These are phyloP conservation scores for Oligia strigilis DNA, from an alignment of 2,888 invertebrate genomes.

Conservation along the genomic window DNA sequence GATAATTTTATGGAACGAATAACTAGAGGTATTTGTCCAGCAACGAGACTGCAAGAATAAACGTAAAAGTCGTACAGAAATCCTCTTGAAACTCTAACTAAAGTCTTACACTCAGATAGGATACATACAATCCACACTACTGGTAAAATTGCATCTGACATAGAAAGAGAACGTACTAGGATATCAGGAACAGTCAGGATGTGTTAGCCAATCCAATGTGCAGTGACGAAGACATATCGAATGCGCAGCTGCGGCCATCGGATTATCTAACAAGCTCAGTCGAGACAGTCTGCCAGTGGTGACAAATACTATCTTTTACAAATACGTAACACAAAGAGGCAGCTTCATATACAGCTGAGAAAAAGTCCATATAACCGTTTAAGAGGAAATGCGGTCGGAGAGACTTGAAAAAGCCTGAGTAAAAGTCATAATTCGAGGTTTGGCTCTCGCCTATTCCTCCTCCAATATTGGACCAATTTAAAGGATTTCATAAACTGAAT, in stretches of 20 bases:
- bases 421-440: too few relatives aligned
- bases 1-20: not conserved
- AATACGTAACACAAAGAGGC: not conserved
- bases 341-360: not conserved
- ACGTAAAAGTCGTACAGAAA: not conserved
- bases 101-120: not conserved
- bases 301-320: constrained; percentile 3
- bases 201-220: constrained; percentile 23
- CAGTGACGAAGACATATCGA: not conserved
- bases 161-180: not conserved
- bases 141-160: not conserved
- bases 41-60: not conserved
- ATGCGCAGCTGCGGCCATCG: constrained; percentile 20
- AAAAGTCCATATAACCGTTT: not conserved
- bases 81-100: not conserved
- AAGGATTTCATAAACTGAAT: too few relatives aligned
- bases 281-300: constrained; percentile 6
- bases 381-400: too few relatives aligned
- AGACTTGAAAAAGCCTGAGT: too few relatives aligned
- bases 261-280: constrained; percentile 1
- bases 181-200: constrained; percentile 20
- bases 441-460: too few relatives aligned
- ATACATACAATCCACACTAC: not conserved
- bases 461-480: too few relatives aligned
- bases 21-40: too few relatives aligned